phyloP scores from a whole-genome alignment of 2,113 vertebrate species.

The Vulpes lagopus region DNA sequence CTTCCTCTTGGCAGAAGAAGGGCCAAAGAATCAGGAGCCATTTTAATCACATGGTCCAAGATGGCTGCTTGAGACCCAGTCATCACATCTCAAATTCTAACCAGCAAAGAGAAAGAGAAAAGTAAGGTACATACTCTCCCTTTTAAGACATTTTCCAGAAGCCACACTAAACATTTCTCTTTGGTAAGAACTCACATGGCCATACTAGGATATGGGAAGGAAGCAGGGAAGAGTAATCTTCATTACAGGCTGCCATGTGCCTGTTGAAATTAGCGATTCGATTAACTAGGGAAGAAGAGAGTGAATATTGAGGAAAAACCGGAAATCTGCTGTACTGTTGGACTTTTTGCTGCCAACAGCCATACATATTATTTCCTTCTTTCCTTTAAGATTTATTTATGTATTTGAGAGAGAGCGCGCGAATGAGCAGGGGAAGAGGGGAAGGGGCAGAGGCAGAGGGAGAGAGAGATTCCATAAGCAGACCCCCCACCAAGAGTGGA shows the following conservation, averaged over 20 bases:
- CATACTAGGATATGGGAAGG: background rate
- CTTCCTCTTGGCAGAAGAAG: background rate
- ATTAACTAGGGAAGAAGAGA: background rate
- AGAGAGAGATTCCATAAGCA: background rate
- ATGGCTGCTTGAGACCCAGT: slow-evolving; percentile 17
- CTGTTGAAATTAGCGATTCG: slow-evolving; percentile 7
- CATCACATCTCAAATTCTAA: slow-evolving; percentile 9
- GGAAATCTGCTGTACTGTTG: background rate
- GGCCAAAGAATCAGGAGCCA: background rate
- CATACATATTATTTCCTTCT: background rate
- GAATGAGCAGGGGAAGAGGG: background rate
- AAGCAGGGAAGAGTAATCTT: background rate
- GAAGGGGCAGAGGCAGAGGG: background rate
- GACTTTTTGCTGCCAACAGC: background rate
- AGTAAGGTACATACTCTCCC: background rate
- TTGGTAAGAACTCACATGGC: background rate
- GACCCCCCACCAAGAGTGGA: background rate
- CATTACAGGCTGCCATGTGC: background rate
- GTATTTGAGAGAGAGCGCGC: background rate
- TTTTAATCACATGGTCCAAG: background rate
- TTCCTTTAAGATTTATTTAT: background rate
- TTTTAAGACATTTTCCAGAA: slow-evolving; percentile 51
- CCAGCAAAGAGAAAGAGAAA: background rate
- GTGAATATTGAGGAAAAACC: background rate
- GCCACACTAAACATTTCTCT: background rate